Percentiles rank a stretch among this genome's conserved stretches.
Conservation (phyloP, 2,113 vertebrate species). For the Dendropsophus ebraccatus region DNA sequence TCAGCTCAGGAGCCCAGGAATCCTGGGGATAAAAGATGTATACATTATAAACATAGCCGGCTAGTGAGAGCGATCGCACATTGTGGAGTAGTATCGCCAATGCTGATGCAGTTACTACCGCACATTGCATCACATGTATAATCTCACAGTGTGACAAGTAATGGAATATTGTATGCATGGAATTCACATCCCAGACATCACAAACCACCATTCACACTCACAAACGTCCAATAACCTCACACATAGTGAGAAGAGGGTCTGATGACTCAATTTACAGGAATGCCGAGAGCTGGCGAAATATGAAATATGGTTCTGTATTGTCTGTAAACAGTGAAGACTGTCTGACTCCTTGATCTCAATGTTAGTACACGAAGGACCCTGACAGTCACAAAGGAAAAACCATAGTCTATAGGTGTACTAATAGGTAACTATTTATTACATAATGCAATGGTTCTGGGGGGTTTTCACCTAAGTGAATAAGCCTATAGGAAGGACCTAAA, state of each 20-base stretch:
- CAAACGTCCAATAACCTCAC: background rate
- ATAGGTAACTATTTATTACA: background rate
- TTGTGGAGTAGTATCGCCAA: background rate
- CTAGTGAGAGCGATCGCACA: background rate
- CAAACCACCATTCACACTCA: slow-evolving; percentile 1
- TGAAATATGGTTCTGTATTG: background rate
- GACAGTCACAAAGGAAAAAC: background rate
- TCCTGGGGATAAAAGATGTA: slow-evolving; percentile 73
- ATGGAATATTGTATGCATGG: background rate
- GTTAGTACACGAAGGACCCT: background rate
- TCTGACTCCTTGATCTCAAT: background rate
- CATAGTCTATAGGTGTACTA: background rate
- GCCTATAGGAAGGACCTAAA: background rate
- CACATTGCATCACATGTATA: background rate
- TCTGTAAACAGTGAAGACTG: background rate
- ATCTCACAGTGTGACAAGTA: slow-evolving; percentile 29
- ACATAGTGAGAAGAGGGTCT: background rate
- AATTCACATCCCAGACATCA: slow-evolving; percentile 10
- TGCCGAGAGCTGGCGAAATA: background rate
- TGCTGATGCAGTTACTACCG: background rate
- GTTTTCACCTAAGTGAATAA: background rate
- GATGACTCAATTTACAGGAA: background rate
- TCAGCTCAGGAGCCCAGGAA: slow-evolving; percentile 87
- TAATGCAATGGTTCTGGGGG: background rate
- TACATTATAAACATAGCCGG: background rate